A percentile compares a stretch with the other conserved stretches of the same genome.
Conservation (phyloP, 2,797 vertebrate species). For the Gambusia yucatana region DNA sequence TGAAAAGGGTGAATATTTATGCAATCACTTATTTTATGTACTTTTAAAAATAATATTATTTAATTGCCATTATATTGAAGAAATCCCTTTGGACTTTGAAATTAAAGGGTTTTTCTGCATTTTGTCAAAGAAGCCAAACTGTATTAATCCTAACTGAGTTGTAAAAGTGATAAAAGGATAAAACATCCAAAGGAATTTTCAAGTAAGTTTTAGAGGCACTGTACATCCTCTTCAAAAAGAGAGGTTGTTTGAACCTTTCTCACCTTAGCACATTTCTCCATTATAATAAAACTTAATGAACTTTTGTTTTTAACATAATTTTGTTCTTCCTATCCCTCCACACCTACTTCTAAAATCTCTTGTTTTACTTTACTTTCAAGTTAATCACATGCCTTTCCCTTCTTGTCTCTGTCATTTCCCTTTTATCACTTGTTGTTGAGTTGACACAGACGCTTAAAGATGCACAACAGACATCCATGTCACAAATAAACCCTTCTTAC, state of each 20-base stretch:
- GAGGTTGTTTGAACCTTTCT: background rate
- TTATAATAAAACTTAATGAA: background rate
- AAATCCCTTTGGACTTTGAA: background rate
- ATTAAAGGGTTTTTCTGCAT: background rate
- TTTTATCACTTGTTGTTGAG: constrained; percentile 9
- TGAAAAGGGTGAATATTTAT: background rate
- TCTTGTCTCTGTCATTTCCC: background rate
- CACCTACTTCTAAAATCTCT: background rate
- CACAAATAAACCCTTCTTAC: constrained; percentile 41
- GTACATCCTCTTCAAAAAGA: background rate
- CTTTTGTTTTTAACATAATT: background rate
- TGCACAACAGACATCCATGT: constrained; percentile 40
- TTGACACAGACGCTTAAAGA: constrained; percentile 22
- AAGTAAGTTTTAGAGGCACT: background rate
- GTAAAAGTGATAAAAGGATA: background rate
- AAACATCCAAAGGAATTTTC: background rate
- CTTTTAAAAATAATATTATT: background rate
- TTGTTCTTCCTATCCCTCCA: background rate
- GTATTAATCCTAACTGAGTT: background rate
- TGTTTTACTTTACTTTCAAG: constrained; percentile 1
- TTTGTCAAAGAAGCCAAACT: background rate
- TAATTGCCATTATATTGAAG: background rate
- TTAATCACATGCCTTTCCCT: constrained; percentile 23
- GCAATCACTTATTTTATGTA: background rate
- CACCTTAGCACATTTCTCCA: background rate